These are phyloP conservation scores for Papilio gigon DNA, from an alignment of 2,888 invertebrate genomes.

Conservation along the genomic window DNA sequence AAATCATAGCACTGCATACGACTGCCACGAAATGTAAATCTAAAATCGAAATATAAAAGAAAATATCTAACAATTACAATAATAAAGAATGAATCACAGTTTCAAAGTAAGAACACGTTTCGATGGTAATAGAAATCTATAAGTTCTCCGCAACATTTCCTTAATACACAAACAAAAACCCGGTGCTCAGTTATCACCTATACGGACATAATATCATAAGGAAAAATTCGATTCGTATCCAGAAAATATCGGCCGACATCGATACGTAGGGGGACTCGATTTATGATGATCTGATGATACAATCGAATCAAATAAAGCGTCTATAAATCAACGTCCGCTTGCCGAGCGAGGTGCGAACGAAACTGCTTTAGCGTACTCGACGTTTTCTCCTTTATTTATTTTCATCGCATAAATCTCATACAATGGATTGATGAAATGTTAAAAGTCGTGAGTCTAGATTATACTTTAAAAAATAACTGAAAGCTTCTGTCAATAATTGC, in stretches of 20 bases:
- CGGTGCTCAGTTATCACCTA: conserved; percentile 73
- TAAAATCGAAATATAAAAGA: not conserved
- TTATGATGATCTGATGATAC: conserved; percentile 81
- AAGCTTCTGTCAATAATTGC: conserved; percentile 19
- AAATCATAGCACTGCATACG: too few relatives aligned
- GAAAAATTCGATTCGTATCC: conserved; percentile 65
- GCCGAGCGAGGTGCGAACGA: conserved; percentile 62
- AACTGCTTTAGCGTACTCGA: conserved; percentile 48
- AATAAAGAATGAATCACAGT: not conserved
- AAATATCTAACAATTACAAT: not conserved
- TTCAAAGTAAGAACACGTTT: conserved; percentile 29
- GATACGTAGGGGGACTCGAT: conserved; percentile 61
- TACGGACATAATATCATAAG: conserved; percentile 75
- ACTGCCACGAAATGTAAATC: not conserved
- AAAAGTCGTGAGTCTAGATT: conserved; percentile 12
- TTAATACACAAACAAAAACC: conserved; percentile 52
- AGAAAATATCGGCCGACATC: conserved; percentile 58
- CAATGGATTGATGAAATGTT: conserved; percentile 4
- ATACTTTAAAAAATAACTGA: conserved; percentile 16
- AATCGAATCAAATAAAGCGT: conserved; percentile 81
- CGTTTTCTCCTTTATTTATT: conserved; percentile 46
- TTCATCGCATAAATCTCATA: conserved; percentile 36
- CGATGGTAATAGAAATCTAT: conserved; percentile 46
- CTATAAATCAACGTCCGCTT: conserved; percentile 80
- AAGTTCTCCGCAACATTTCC: conserved; percentile 54